Evolutionary conservation across 2,888 invertebrate genomes (phyloP).

Genomic region (Drosophila hamatofila): DNA sequence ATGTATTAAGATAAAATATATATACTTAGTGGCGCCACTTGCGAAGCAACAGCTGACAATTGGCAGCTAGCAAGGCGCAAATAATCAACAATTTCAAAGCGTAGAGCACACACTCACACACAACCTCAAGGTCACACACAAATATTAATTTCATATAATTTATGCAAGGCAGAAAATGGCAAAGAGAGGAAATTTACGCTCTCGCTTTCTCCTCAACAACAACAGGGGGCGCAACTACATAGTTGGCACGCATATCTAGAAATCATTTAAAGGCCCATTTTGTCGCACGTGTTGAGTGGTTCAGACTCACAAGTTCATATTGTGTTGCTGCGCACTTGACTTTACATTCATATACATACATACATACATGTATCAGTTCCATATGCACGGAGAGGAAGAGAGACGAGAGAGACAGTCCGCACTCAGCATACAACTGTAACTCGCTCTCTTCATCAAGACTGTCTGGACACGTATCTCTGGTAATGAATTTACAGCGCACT

Average conservation of each 20-base stretch:
- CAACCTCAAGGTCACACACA: slow-evolving; percentile 35
- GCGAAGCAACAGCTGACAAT: slow-evolving; percentile 46
- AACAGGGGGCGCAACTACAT: slow-evolving; percentile 28
- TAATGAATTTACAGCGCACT: slow-evolving; percentile 5
- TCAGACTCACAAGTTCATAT: slow-evolving; percentile 16
- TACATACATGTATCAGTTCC: background rate
- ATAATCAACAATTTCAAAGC: slow-evolving; percentile 8
- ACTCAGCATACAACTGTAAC: background rate
- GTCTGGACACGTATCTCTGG: background rate
- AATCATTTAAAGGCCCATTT: slow-evolving; percentile 18
- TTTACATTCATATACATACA: slow-evolving; percentile 10
- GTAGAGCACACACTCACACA: background rate
- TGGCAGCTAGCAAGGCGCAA: slow-evolving; percentile 11
- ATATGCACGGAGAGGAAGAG: background rate
- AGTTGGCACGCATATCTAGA: slow-evolving; percentile 25
- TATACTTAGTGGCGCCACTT: slow-evolving; percentile 40
- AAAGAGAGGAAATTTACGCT: slow-evolving; percentile 11
- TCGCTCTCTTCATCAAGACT: background rate
- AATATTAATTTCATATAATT: slow-evolving; percentile 36
- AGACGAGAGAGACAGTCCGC: background rate
- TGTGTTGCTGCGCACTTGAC: slow-evolving; percentile 40
- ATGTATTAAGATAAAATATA: background rate
- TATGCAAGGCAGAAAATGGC: slow-evolving; percentile 30
- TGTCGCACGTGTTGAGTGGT: slow-evolving; percentile 24
- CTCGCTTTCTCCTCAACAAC: slow-evolving; percentile 7